Evolutionary conservation across 2,113 vertebrate species (phyloP).

Genomic region (Dromas ardeola): DNA sequence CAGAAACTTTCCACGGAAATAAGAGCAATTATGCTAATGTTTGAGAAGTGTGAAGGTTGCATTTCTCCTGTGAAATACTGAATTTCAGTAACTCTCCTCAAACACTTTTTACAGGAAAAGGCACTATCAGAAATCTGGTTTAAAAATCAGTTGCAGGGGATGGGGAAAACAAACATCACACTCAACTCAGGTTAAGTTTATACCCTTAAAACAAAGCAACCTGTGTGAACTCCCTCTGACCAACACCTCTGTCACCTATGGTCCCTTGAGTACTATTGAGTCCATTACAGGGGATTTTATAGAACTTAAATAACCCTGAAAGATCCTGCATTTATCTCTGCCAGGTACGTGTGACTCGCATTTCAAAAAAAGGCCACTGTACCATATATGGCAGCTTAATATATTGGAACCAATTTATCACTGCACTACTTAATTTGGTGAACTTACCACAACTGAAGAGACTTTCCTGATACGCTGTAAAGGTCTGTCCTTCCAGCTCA

Average conservation of each 20-base stretch:
- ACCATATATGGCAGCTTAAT: not conserved
- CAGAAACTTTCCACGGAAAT: fast-evolving
- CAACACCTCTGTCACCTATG: not conserved
- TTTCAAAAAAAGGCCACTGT: not conserved
- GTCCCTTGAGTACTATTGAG: not conserved
- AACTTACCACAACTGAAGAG: not conserved
- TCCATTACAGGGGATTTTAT: not conserved
- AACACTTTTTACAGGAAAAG: not conserved
- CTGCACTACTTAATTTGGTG: not conserved
- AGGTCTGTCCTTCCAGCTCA: not conserved
- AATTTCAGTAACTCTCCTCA: not conserved
- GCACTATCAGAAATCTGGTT: not conserved
- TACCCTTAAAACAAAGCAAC: not conserved
- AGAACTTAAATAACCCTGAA: not conserved
- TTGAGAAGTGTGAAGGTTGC: not conserved
- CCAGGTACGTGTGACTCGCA: not conserved
- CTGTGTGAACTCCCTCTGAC: not conserved
- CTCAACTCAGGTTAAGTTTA: not conserved
- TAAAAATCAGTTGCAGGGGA: not conserved
- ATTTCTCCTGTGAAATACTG: not conserved
- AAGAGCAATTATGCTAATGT: not conserved
- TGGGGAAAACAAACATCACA: not conserved
- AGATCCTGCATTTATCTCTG: not conserved
- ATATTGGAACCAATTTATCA: not conserved
- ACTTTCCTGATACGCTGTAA: not conserved